Evolutionary conservation across 2,888 invertebrate genomes (phyloP).

Genomic region (Eueremaeus valkanovi): DNA sequence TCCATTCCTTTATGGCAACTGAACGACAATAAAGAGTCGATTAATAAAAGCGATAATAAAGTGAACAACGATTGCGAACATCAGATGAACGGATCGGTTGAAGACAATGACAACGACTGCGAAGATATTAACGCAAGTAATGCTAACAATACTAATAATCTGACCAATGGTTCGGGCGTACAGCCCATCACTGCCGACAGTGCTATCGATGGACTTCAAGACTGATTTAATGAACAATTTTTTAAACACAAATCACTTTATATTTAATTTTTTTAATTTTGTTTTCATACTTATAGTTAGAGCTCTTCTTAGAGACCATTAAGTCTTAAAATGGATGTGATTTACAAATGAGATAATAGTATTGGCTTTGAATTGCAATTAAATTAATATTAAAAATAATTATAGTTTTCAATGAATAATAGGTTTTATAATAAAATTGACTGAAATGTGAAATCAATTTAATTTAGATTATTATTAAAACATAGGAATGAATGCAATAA

Average conservation of each 20-base stretch:
- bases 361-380: not conserved
- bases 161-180: not conserved
- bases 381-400: not conserved
- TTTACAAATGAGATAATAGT: not conserved
- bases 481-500: no score
- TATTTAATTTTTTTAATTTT: not conserved
- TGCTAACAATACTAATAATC: no score
- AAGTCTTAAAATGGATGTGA: not conserved
- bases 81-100: not conserved
- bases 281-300: not conserved
- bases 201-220: not conserved
- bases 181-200: not conserved
- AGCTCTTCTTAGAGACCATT: no score
- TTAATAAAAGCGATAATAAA: slow-evolving; percentile 16
- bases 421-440: no score
- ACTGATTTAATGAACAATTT: not conserved
- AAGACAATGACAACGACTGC: not conserved
- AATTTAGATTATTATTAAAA: no score
- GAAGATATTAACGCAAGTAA: not conserved
- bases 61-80: not conserved
- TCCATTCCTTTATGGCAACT: slow-evolving; percentile 44
- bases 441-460: no score
- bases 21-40: slow-evolving; percentile 11
- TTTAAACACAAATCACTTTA: not conserved
- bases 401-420: no score